Percentiles rank a stretch among this genome's conserved stretches.
phyloP scores from a whole-genome alignment of 2,888 invertebrate species.

The Eupithecia vulgata region DNA sequence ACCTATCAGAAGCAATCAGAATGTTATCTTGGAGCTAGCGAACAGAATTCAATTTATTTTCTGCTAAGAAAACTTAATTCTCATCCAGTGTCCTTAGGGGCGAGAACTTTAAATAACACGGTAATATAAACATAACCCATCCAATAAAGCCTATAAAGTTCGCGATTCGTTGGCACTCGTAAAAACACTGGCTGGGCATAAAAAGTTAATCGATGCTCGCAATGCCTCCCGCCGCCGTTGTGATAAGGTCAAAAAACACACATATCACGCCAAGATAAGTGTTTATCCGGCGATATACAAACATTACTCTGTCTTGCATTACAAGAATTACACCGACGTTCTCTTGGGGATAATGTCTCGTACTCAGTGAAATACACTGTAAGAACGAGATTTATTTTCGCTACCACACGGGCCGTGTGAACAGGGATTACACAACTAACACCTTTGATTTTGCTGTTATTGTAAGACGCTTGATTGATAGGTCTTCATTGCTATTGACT shows the following conservation, averaged over 20 bases:
- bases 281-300: slow-evolving; percentile 42
- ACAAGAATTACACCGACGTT: slow-evolving; percentile 37
- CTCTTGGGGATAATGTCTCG: slow-evolving; percentile 39
- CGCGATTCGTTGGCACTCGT: slow-evolving; percentile 52
- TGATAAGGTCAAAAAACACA: slow-evolving; percentile 52
- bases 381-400: slow-evolving; percentile 37
- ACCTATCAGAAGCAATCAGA: background rate
- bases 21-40: background rate
- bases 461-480: background rate
- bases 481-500: background rate
- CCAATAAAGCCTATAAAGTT: slow-evolving; percentile 50
- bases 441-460: slow-evolving; percentile 10
- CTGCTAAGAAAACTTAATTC: slow-evolving; percentile 18
- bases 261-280: slow-evolving; percentile 44
- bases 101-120: slow-evolving; percentile 38
- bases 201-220: slow-evolving; percentile 56
- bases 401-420: slow-evolving; percentile 36
- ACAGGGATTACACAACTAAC: slow-evolving; percentile 31
- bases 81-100: slow-evolving; percentile 37
- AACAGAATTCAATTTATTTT: slow-evolving; percentile 24
- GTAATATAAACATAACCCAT: slow-evolving; percentile 49
- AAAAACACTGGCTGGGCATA: slow-evolving; percentile 50
- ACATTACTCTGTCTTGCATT: slow-evolving; percentile 42
- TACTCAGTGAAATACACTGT: slow-evolving; percentile 35
- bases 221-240: slow-evolving; percentile 37